phyloP scores from a whole-genome alignment of 2,888 invertebrate species.

The Coenonympha glycerion region DNA sequence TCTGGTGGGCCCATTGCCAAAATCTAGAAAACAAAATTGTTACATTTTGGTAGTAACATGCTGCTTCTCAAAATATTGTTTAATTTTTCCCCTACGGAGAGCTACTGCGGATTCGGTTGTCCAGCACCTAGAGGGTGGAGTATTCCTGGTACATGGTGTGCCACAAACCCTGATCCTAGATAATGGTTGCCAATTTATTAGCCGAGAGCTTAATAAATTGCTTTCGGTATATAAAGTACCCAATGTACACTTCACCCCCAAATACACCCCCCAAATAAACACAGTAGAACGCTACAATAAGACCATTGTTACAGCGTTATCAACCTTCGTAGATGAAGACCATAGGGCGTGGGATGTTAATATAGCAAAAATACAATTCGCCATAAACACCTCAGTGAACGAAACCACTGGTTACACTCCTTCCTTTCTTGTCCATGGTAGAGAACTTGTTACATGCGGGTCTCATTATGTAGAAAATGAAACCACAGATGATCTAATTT shows the following conservation, averaged over 20 bases:
- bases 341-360: slow-evolving; percentile 30
- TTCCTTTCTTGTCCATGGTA: too few relatives aligned
- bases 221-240: slow-evolving; percentile 22
- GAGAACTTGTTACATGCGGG: too few relatives aligned
- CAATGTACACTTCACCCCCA: slow-evolving; percentile 22
- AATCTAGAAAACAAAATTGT: slow-evolving; percentile 16
- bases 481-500: not conserved
- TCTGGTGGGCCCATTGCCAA: slow-evolving; percentile 23
- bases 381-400: too few relatives aligned
- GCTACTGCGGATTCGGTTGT: slow-evolving; percentile 18
- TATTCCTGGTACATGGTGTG: slow-evolving; percentile 25
- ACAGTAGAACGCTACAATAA: slow-evolving; percentile 26
- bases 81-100: slow-evolving; percentile 13
- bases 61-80: slow-evolving; percentile 26
- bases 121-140: slow-evolving; percentile 20
- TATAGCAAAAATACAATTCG: slow-evolving; percentile 25
- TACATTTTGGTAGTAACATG: slow-evolving; percentile 22
- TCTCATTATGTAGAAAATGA: slow-evolving; percentile 13
- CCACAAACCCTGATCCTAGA: slow-evolving; percentile 18
- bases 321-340: slow-evolving; percentile 25
- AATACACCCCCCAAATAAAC: too few relatives aligned
- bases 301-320: slow-evolving; percentile 26
- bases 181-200: slow-evolving; percentile 24
- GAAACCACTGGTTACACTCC: too few relatives aligned
- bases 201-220: slow-evolving; percentile 7